Evolutionary conservation across 1,140 invertebrate genomes (phyloP), one percentile per base, ranked within the genome.

Genomic region (Euura lappo): DNA sequence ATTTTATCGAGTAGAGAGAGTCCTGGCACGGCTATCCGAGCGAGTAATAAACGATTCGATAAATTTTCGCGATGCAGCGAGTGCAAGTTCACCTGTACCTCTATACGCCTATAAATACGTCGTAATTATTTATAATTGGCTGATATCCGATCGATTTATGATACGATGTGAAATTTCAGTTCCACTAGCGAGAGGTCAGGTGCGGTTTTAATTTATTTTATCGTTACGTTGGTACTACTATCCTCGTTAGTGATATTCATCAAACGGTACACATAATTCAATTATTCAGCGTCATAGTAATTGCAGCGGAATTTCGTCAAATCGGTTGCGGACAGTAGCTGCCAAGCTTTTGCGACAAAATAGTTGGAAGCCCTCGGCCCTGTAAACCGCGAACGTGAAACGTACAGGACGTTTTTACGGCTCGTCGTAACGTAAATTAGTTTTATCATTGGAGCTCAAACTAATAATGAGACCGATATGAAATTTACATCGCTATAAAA

Each of bases 401-500:
- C 28, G 28, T 60, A 60, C 51, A 28, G 8, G 51, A 60, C 51
- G 51, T 60, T 60, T 60, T 60, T 60, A 60, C 51, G 51, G 51
- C 51, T 28, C 28, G 51, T 60, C 51, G 51, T 60, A 60, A 60
- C 51, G 51, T 60, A 60, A 60, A 60, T 60, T 60, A 60, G 51
- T 60, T 60, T 60, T 60, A 60, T 60, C 51, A 60, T n/a, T 3
- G 51, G 4, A 60, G 51, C 51, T 60, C 6, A 60, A 60, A 60
- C 51, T 60, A 60, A 60, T 60, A 60, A 60, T 60, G 51, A 60
- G 51, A 60, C 51, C 51, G 51, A 60, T 60, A 60, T 60, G 51
- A 60, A 60, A 60, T 60, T 60, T 60, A 60, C 51, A 60, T 60
- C 51, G 8, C 51, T 11, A 60, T 60, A 60, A 60, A 60, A 60